A percentile compares a stretch with the other conserved stretches of the same genome.
These are phyloP conservation scores for Leptocoma aspasia DNA, from an alignment of 2,113 vertebrate species.

Conservation along the genomic window DNA sequence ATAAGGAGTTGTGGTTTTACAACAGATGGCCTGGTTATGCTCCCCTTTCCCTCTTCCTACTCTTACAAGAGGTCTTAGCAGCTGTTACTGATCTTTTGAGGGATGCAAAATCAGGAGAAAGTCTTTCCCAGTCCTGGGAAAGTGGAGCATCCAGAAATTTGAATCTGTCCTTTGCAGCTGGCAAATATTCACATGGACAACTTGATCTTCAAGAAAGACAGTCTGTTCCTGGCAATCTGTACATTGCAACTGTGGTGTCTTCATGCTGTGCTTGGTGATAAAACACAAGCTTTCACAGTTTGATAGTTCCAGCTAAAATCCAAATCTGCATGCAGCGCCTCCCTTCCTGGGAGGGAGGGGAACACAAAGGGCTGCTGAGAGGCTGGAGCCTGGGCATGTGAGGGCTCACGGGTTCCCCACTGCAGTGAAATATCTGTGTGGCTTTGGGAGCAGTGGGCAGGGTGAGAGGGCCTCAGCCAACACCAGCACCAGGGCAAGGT, in stretches of 20 bases:
- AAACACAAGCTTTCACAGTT: neutral
- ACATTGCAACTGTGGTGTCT: neutral
- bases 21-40: neutral
- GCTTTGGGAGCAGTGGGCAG: neutral
- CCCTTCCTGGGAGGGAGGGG: neutral
- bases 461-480: neutral
- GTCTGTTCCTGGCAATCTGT: neutral
- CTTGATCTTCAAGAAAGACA: neutral
- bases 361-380: neutral
- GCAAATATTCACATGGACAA: neutral
- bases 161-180: neutral
- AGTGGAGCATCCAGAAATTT: neutral
- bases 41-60: neutral
- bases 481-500: neutral
- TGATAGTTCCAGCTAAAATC: neutral
- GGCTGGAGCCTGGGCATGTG: neutral
- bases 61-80: neutral
- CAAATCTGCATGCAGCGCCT: neutral
- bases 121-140: neutral
- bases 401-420: fast-evolving
- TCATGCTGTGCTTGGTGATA: neutral
- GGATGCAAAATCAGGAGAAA: neutral
- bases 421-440: neutral
- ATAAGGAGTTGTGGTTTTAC: neutral
- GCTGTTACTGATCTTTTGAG: neutral